phyloP scores from a whole-genome alignment of 2,113 vertebrate genomes.

The Hymenochirus boettgeri region DNA sequence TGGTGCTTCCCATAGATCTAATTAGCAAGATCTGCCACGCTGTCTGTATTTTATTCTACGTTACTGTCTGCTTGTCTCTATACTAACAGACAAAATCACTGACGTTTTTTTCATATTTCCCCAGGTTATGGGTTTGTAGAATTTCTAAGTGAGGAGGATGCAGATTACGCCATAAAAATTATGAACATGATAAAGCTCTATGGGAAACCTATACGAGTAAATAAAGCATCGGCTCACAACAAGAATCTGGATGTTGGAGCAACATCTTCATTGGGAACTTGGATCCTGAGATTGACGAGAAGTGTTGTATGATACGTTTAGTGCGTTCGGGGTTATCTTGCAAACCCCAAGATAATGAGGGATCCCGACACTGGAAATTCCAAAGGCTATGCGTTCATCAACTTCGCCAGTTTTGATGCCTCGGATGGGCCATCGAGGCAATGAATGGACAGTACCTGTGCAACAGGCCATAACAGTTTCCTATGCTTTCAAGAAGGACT shows the following conservation, averaged over 20 bases:
- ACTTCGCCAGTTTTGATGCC: slow-evolving; percentile 92
- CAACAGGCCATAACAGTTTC: slow-evolving; percentile 93
- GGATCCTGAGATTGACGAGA: slow-evolving; percentile 93
- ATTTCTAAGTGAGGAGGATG: slow-evolving; percentile 95
- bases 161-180: slow-evolving; percentile 96
- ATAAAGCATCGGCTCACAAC: slow-evolving; percentile 95
- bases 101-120: not conserved
- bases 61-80: no score
- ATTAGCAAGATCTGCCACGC: no score
- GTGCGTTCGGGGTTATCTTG: slow-evolving; percentile 92
- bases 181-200: slow-evolving; percentile 99
- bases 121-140: slow-evolving; percentile 94
- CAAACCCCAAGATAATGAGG: slow-evolving; percentile 96
- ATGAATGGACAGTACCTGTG: slow-evolving; percentile 97
- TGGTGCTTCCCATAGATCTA: no score
- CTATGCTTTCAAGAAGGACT: slow-evolving; percentile 97
- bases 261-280: slow-evolving; percentile 98
- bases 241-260: slow-evolving; percentile 93
- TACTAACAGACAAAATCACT: no score
- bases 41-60: no score
- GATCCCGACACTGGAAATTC: slow-evolving; percentile 96
- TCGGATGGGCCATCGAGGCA: slow-evolving; percentile 91
- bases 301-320: slow-evolving; percentile 94
- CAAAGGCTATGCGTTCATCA: slow-evolving; percentile 97
- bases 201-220: slow-evolving; percentile 90